These are phyloP conservation scores for Osmoderma eremita DNA, from an alignment of 2,888 invertebrate genomes.

Conservation along the genomic window DNA sequence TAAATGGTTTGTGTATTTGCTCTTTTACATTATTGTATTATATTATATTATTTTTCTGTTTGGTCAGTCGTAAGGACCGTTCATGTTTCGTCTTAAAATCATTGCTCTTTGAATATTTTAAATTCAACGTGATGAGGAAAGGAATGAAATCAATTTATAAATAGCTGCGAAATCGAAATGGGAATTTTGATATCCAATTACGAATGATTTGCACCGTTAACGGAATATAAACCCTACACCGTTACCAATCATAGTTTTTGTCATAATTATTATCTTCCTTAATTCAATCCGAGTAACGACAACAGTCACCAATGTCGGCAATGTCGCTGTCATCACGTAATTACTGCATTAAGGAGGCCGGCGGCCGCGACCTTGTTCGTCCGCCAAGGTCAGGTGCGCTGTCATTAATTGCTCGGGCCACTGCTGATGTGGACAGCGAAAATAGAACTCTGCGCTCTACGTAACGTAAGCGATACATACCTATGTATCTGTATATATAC, in stretches of 20 bases:
- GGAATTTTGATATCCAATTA: background rate
- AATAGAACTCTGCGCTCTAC: constrained; percentile 7
- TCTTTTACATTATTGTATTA: too few relatives aligned
- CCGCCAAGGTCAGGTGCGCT: constrained; percentile 13
- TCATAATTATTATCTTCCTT: background rate
- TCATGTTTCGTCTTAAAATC: too few relatives aligned
- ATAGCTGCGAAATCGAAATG: too few relatives aligned
- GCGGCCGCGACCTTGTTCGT: constrained; percentile 18
- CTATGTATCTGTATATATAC: too few relatives aligned
- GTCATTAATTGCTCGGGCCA: constrained; percentile 16
- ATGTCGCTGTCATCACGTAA: background rate
- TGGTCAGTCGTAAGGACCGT: too few relatives aligned
- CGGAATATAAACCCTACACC: background rate
- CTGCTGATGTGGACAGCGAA: constrained; percentile 21
- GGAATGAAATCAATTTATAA: too few relatives aligned
- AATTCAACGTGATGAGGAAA: too few relatives aligned
- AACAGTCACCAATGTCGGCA: constrained; percentile 4
- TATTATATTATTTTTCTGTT: too few relatives aligned
- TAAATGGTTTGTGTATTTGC: too few relatives aligned
- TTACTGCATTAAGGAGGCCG: constrained; percentile 17
- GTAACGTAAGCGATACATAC: too few relatives aligned
- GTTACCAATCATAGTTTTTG: too few relatives aligned
- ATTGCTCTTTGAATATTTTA: too few relatives aligned
- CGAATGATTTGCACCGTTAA: background rate
- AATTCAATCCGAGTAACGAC: background rate